These are phyloP conservation scores for Acrossocheilus fasciatus DNA, from an alignment of 2,797 vertebrate species.

Conservation along the genomic window DNA sequence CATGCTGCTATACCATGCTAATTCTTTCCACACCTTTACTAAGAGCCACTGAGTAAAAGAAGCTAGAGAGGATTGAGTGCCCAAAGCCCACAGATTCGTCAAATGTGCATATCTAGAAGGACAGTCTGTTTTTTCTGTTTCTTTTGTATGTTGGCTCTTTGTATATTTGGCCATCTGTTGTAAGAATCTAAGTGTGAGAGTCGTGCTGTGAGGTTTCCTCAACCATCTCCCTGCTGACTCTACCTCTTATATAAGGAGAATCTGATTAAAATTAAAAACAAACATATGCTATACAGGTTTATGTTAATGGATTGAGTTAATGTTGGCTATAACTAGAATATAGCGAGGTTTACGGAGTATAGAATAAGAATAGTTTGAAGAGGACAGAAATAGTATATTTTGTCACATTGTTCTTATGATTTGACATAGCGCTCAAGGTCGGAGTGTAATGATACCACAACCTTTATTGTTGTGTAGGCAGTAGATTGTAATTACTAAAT, in stretches of 20 bases:
- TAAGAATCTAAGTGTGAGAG: background rate
- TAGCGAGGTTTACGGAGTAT: background rate
- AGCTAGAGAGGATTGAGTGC: background rate
- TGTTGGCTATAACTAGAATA: background rate
- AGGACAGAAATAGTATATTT: background rate
- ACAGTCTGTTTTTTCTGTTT: slow-evolving; percentile 15
- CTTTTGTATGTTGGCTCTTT: slow-evolving; percentile 18
- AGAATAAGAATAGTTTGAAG: background rate
- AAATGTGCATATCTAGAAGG: background rate
- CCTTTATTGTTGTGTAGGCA: background rate
- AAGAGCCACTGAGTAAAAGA: slow-evolving; percentile 26
- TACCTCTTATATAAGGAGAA: slow-evolving; percentile 11
- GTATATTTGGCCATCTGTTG: slow-evolving; percentile 33
- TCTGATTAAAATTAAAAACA: slow-evolving; percentile 8
- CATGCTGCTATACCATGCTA: background rate
- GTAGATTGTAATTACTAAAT: background rate
- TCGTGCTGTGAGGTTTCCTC: slow-evolving; percentile 32
- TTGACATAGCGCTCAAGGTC: background rate
- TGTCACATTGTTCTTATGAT: background rate
- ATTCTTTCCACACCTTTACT: background rate
- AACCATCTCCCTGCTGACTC: background rate
- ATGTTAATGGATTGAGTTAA: background rate
- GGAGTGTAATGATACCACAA: background rate
- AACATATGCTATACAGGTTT: slow-evolving; percentile 11
- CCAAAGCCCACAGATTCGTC: slow-evolving; percentile 26